Evolutionary conservation across 2,888 invertebrate genomes (phyloP), one percentile per base, ranked within the genome.

Genomic region (Micoletzkya japonica): DNA sequence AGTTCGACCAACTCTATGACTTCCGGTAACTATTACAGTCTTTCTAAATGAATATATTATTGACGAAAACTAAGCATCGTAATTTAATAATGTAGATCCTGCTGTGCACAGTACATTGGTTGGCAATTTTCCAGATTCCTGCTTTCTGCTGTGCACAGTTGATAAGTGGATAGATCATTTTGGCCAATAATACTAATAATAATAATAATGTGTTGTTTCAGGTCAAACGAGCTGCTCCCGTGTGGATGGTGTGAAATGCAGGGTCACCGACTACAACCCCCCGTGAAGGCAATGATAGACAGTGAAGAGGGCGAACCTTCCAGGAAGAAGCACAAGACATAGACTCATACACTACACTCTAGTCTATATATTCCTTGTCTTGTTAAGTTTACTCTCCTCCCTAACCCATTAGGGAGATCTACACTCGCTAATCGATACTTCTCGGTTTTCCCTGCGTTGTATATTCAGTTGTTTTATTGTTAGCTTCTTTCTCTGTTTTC

Each of bases 1-100:
- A 56, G 7, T 68, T 26, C 68, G 68, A 68, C n/a, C 68, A 68
- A 28, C 44, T 68, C 4, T 68, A 68, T 28, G 68, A 68, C 49
- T 68, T 44, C 68, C 30, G 68, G 68, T 68, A 14, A 37, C 32
- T n/a, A 14, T 17, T 2, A n/a, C 20, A 14, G 49, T 44, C 20
- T 44, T 14, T 44, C n/a, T 44, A n/a, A 44, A 17, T 44, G 49
- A 44, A 44, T 17, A 14, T 20, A n/a, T 20, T 20, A 14, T 44
- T 44, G 14, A 17, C 14, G 49, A n/a, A n/a, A 44, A 44, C 49
- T 20, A 17, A 14, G 49, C 20, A 17, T 44, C 14, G 14, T 44
- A n/a, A 44, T 44, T 44, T 14, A 44, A 44, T n/a, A n/a, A n/a
- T n/a, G n/a, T n/a, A n/a, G n/a, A n/a, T n/a, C n/a, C n/a, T n/a